Base-by-base conservation (phyloP, 1,140 invertebrate genomes). In the Mycetomoellerius zeteki region DNA sequence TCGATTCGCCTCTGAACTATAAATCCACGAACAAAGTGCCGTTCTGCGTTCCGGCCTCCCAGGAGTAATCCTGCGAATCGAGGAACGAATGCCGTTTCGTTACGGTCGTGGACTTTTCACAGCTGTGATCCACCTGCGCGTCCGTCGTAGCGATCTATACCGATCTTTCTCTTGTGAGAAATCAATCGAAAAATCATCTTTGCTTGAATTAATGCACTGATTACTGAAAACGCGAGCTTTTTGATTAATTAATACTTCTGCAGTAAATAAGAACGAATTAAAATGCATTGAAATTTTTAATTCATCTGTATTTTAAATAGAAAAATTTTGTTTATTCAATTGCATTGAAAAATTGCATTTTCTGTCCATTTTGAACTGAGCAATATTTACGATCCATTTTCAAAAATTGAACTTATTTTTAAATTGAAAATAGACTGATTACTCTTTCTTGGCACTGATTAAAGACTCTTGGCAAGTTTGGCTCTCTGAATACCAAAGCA, bases 81-180 rank as follows among this genome's bases (percentile, higher is more conserved):
- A 64, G 72, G 56, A 85, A 78, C 73, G 33, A 85, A 85, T 76
- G 73, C n/a, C 82, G 58, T 85, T 78, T 78, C 4, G 82, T 73
- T 33, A 84, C 69, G 80, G 24, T 82, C n/a, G 52, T 21, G 60
- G 10, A 84, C 14, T 60, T 60, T 84, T 58, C 27, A n/a, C 65
- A 30, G 47, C 4, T n/a, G 52, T 7, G 19, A 69, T 52, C n/a
- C 43, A 67, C 12, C 43, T 27, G 65, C 43, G 43, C 76, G n/a
- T 67, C 24, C 43, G n/a, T 69, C 77, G 10, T 3, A 43, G 21
- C 16, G 14, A 67, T 80, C 27, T 8, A 14, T 10, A 2, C 33
- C 30, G 30, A 54, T 56, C 33, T 4, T 37, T 8, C 24, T 19
- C 12, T 21, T 27, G n/a, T 52, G 50, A 54, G 77, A 81, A 69